Percentiles rank a stretch among this genome's conserved stretches.
These are phyloP conservation scores for Sebastes itinus DNA, from an alignment of 2,797 vertebrate genomes.

Conservation along the genomic window DNA sequence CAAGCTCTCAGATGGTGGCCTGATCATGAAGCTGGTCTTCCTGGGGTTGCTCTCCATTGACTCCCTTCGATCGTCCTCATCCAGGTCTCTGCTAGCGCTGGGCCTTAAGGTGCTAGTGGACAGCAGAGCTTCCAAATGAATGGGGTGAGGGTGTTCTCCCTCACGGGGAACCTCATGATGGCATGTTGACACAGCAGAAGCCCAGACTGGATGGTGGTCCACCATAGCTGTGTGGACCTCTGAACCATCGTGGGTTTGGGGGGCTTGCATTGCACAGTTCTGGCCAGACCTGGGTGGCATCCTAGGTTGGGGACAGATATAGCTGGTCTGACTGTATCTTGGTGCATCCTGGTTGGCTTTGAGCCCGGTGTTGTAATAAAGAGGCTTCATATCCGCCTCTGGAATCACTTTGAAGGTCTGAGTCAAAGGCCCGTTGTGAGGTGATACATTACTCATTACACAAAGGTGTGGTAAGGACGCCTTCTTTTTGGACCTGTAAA, in stretches of 20 bases:
- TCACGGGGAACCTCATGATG: constrained; percentile 53
- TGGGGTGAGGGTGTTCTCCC: constrained; percentile 53
- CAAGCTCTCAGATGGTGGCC: constrained; percentile 84
- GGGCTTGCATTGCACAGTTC: constrained; percentile 55
- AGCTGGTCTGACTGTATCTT: constrained; percentile 64
- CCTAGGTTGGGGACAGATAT: constrained; percentile 61
- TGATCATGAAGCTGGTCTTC: constrained; percentile 87
- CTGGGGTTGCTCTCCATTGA: constrained; percentile 82
- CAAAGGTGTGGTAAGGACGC: constrained; percentile 77
- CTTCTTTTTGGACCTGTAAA: constrained; percentile 82
- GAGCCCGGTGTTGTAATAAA: constrained; percentile 61
- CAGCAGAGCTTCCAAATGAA: constrained; percentile 66
- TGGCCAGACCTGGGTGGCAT: constrained; percentile 45
- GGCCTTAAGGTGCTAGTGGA: constrained; percentile 55
- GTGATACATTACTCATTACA: constrained; percentile 73
- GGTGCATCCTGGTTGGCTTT: constrained; percentile 56
- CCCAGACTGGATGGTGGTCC: constrained; percentile 54
- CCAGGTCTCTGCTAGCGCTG: constrained; percentile 63
- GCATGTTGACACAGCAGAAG: constrained; percentile 22
- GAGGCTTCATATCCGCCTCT: constrained; percentile 72
- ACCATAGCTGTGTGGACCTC: constrained; percentile 26
- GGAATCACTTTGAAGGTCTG: constrained; percentile 80
- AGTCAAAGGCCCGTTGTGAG: constrained; percentile 79
- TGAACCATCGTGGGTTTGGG: constrained; percentile 28
- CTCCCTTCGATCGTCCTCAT: constrained; percentile 73